Conservation (phyloP, 2,797 vertebrate genomes). For the Cuniculus paca region DNA sequence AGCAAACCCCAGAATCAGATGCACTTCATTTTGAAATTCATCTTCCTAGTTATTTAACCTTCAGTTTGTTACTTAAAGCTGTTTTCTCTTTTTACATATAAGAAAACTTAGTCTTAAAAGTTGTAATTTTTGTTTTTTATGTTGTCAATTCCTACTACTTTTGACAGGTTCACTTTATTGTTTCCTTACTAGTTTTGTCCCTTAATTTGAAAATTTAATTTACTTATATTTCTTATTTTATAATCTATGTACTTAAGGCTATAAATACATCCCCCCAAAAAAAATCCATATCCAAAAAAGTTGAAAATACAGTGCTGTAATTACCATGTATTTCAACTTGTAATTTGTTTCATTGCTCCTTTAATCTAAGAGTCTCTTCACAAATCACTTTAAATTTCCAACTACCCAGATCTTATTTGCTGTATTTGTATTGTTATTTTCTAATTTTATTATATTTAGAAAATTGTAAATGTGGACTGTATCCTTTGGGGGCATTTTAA, state of each 20-base stretch:
- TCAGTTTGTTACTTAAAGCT: background rate
- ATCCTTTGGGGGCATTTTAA: background rate
- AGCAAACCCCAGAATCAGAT: background rate
- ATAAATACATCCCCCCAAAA: background rate
- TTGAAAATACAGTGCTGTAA: background rate
- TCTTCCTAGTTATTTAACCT: background rate
- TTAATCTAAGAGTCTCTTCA: background rate
- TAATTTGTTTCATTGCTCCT: slow-evolving; percentile 10
- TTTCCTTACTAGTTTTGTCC: background rate
- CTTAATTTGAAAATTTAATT: slow-evolving; percentile 40
- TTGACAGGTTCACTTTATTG: background rate
- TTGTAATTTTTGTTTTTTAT: background rate
- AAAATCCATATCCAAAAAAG: background rate
- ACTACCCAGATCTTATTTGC: background rate
- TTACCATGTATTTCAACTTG: background rate
- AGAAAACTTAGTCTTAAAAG: background rate
- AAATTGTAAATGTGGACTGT: background rate
- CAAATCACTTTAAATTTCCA: slow-evolving; percentile 37
- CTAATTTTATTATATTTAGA: background rate
- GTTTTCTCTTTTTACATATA: slow-evolving; percentile 13
- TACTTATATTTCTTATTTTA: slow-evolving; percentile 36
- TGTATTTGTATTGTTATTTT: slow-evolving; percentile 1
- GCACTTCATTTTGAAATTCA: background rate
- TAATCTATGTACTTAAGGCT: slow-evolving; percentile 9
- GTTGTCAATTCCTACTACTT: slow-evolving; percentile 13